These are phyloP conservation scores for Plecturocebus donacophilus DNA, from an alignment of 2,113 vertebrate genomes.

Conservation along the genomic window DNA sequence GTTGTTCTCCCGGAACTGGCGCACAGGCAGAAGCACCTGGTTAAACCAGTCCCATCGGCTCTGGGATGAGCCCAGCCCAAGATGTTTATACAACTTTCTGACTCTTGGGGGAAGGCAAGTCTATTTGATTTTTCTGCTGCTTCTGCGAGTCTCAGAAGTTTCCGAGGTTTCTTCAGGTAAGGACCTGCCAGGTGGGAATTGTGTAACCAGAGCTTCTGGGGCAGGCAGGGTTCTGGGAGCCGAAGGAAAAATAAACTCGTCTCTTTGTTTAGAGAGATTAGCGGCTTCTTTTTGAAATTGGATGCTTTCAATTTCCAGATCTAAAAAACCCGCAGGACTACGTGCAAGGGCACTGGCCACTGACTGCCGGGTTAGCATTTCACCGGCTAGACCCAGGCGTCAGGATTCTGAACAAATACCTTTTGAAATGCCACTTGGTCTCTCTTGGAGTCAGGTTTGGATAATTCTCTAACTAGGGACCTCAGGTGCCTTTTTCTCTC, in stretches of 20 bases:
- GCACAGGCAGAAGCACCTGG: not conserved
- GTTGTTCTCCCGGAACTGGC: not conserved
- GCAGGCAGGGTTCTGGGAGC: not conserved
- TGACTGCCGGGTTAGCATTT: not conserved
- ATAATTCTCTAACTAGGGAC: not conserved
- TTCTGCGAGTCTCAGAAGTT: not conserved
- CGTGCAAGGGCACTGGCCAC: not conserved
- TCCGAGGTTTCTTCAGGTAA: not conserved
- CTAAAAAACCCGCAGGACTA: not conserved
- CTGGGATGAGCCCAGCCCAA: not conserved
- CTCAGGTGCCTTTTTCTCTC: not conserved
- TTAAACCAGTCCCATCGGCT: conserved; percentile 55
- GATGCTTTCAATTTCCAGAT: not conserved
- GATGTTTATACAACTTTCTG: not conserved
- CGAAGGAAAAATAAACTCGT: not conserved
- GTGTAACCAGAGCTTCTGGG: not conserved
- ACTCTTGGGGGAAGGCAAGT: not conserved
- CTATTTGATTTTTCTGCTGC: not conserved
- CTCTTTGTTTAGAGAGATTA: not conserved
- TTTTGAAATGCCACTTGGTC: not conserved
- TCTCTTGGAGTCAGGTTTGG: not conserved
- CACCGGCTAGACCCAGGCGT: fast-evolving
- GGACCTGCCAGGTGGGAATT: not conserved
- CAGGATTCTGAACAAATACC: not conserved
- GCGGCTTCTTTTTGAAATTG: not conserved